Percentiles rank a stretch among this genome's conserved stretches.
Evolutionary conservation across 30 jellyfish, hydroid and myxozoan species (phyloP).

Genomic region (Pseudorhiza aurosa): DNA sequence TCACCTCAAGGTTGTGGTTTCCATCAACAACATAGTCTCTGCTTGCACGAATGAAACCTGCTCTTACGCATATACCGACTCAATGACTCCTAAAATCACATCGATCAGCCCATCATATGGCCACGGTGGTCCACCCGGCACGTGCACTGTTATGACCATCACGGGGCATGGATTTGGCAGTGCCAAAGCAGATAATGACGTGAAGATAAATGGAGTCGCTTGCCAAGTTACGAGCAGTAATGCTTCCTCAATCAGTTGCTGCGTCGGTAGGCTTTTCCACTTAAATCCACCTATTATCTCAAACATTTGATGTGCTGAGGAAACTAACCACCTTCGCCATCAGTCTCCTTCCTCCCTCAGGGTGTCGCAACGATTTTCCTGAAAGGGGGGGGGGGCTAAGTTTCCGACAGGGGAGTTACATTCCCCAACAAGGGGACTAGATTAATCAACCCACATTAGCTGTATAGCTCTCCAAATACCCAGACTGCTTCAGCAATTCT

Average conservation of each 20-base stretch:
- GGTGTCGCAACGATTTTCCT: no score
- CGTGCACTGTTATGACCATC: conserved; percentile 65
- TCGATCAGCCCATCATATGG: conserved; percentile 75
- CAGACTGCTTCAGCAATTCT: no score
- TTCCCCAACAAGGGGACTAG: no score
- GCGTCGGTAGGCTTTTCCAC: conserved; percentile 80
- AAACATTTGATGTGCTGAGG: no score
- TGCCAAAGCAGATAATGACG: conserved; percentile 33
- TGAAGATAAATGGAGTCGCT: conserved; percentile 63
- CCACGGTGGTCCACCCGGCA: conserved; percentile 60
- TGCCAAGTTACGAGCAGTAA: conserved; percentile 55
- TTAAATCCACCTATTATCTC: no score
- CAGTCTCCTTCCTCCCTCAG: no score
- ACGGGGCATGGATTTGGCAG: conserved; percentile 74
- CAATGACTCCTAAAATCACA: conserved; percentile 68
- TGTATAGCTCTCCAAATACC: no score
- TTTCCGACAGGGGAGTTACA: no score
- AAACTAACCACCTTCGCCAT: no score
- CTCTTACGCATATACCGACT: conserved; percentile 50
- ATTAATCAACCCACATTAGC: no score
- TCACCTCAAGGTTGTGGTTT: conserved; percentile 81
- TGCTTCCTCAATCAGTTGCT: conserved; percentile 61
- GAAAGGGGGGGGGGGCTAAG: no score
- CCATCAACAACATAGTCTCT: conserved; percentile 81
- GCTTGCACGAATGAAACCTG: conserved; percentile 71